Evolutionary conservation across 1,140 invertebrate genomes (phyloP).

Genomic region (Rhopalosiphum padi): DNA sequence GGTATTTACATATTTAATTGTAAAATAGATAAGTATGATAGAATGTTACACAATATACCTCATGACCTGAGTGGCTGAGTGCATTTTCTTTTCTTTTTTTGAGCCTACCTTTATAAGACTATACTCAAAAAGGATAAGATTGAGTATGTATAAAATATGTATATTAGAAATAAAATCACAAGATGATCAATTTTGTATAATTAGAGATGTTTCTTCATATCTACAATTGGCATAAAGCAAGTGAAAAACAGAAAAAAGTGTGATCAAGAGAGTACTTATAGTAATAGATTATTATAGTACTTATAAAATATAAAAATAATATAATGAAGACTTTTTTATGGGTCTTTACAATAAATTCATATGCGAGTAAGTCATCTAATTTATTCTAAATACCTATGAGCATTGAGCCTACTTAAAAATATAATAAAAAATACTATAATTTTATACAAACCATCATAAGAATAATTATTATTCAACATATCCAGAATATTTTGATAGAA

Average conservation of each 20-base stretch:
- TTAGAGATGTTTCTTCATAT: background rate
- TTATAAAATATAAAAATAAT: background rate
- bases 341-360: background rate
- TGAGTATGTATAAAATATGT: background rate
- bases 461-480: constrained; percentile 51
- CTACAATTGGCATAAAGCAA: background rate
- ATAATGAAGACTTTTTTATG: background rate
- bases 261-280: background rate
- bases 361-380: background rate
- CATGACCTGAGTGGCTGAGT: too few species aligned
- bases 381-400: background rate
- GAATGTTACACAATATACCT: too few species aligned
- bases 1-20: background rate
- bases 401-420: background rate
- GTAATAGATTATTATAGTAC: background rate
- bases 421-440: constrained; percentile 16
- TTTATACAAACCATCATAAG: constrained; percentile 40
- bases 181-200: background rate
- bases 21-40: background rate
- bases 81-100: too few species aligned
- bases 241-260: background rate
- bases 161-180: background rate
- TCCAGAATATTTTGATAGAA: constrained; percentile 51
- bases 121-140: too few species aligned
- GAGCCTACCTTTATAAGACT: too few species aligned